Evolutionary conservation across 2,888 invertebrate species (phyloP).

Genomic region (Tachina lurida): DNA sequence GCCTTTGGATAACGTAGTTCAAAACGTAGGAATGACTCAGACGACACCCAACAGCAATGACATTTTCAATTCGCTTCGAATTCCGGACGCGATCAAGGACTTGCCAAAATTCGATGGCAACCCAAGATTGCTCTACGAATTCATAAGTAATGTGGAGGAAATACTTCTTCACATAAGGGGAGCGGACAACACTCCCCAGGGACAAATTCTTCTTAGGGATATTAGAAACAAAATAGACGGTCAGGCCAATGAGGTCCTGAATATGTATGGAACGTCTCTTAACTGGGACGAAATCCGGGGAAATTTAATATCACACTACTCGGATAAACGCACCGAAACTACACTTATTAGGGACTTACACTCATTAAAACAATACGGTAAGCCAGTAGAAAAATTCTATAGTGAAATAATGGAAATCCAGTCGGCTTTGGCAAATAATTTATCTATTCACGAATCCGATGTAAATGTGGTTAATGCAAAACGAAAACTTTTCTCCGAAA

Average conservation of each 20-base stretch:
- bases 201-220: not conserved
- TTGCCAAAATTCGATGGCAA: slow-evolving; percentile 38
- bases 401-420: slow-evolving; percentile 41
- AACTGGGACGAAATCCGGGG: slow-evolving; percentile 57
- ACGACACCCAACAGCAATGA: not conserved
- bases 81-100: slow-evolving; percentile 33
- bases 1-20: too few relatives aligned
- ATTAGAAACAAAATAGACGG: slow-evolving; percentile 22
- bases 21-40: too few relatives aligned
- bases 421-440: slow-evolving; percentile 27
- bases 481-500: slow-evolving; percentile 53
- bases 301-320: slow-evolving; percentile 69
- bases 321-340: slow-evolving; percentile 51
- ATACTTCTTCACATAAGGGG: slow-evolving; percentile 3
- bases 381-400: slow-evolving; percentile 40
- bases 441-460: slow-evolving; percentile 27
- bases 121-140: slow-evolving; percentile 18
- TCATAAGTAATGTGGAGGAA: slow-evolving; percentile 28
- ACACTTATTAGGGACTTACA: too few relatives aligned
- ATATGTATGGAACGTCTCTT: slow-evolving; percentile 17
- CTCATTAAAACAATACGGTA: too few relatives aligned
- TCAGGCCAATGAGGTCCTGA: not conserved
- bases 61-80: slow-evolving; percentile 36
- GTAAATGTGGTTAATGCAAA: slow-evolving; percentile 18
- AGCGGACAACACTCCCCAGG: slow-evolving; percentile 21